A percentile compares a stretch with the other conserved stretches of the same genome.
phyloP scores from a whole-genome alignment of 2,113 vertebrate species.

The Mionectes macconnelli region DNA sequence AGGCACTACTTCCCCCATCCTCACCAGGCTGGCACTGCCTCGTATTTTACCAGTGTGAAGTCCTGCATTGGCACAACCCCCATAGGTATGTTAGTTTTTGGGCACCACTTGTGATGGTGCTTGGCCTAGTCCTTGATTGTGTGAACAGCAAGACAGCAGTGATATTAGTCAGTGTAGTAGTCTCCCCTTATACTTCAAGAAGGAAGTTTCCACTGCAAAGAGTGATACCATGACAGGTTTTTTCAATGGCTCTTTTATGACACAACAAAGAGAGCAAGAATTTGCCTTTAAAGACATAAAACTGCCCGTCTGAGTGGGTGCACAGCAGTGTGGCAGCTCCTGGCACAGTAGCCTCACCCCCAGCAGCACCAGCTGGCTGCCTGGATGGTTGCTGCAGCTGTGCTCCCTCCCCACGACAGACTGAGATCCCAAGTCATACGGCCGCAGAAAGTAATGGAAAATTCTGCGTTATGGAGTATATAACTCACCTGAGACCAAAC shows the following conservation, averaged over 20 bases:
- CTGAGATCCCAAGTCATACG: background rate
- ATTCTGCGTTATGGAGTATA: background rate
- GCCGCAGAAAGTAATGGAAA: background rate
- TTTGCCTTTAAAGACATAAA: background rate
- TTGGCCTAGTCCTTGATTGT: background rate
- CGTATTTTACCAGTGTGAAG: background rate
- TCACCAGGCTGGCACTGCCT: background rate
- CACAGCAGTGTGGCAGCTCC: background rate
- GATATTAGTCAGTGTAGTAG: background rate
- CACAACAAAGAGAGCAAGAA: background rate
- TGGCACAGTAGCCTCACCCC: background rate
- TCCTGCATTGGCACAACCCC: background rate
- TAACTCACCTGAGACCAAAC: background rate
- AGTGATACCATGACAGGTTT: background rate
- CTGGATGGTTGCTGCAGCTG: background rate
- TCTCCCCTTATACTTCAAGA: background rate
- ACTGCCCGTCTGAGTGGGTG: accelerated
- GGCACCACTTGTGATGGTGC: background rate
- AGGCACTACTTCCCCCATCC: accelerated
- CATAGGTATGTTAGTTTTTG: background rate
- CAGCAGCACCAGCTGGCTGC: accelerated
- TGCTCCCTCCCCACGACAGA: accelerated
- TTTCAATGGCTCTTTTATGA: background rate
- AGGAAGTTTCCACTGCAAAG: background rate
- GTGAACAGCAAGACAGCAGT: background rate